Conservation (phyloP, 2,113 vertebrate species). For the Nettapus auritus region DNA sequence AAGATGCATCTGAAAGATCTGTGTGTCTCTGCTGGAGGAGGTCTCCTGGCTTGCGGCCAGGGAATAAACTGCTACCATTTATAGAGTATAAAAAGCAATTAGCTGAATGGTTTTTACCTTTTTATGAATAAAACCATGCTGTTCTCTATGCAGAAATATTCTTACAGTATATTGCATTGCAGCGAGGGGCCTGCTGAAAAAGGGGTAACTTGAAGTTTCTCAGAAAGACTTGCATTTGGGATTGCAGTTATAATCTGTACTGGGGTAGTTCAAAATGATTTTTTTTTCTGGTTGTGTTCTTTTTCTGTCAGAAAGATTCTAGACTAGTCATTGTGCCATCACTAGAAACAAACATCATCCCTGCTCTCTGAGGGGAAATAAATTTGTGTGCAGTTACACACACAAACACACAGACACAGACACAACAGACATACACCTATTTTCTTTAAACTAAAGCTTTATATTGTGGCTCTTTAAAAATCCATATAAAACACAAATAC, state of each 20-base stretch:
- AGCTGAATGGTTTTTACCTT: neutral
- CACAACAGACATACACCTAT: neutral
- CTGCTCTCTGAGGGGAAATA: neutral
- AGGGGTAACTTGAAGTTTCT: neutral
- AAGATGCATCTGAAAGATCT: conserved; percentile 32
- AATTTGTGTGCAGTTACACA: neutral
- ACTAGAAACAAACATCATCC: neutral
- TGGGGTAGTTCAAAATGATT: neutral
- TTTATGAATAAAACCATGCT: neutral
- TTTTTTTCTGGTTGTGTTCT: neutral
- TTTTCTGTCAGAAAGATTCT: neutral
- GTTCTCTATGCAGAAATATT: neutral
- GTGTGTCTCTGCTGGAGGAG: neutral
- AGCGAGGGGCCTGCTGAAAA: neutral
- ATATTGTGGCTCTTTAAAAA: conserved; percentile 31
- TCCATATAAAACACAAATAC: conserved; percentile 21
- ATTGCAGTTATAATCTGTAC: neutral
- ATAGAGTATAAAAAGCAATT: neutral
- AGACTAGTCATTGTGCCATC: neutral
- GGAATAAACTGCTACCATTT: conserved; percentile 7
- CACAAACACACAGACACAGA: neutral
- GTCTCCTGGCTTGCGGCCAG: neutral
- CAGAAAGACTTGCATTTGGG: neutral
- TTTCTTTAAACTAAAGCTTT: neutral
- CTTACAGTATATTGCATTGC: neutral